A percentile compares a stretch with the other conserved stretches of the same genome.
phyloP scores from a whole-genome alignment of 1,140 invertebrate genomes.

The Brachionus plicatilis region DNA sequence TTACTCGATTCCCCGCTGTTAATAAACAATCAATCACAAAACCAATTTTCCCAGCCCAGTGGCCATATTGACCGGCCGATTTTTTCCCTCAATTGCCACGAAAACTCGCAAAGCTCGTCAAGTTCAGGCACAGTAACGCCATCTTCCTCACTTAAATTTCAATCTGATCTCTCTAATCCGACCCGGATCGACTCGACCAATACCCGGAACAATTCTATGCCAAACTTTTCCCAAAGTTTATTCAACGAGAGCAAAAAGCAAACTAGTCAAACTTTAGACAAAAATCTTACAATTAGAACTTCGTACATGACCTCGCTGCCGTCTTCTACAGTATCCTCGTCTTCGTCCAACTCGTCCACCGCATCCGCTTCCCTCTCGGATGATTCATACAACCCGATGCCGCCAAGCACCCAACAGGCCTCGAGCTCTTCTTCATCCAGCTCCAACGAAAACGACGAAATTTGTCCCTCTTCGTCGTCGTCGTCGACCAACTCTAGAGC shows the following conservation, averaged over 20 bases:
- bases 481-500: neutral
- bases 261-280: conserved; percentile 34
- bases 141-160: neutral
- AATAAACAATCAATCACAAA: neutral
- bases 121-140: neutral
- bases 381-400: neutral
- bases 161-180: neutral
- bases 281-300: conserved; percentile 1
- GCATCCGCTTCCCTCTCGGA: conserved; percentile 6
- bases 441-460: conserved; percentile 2
- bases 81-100: conserved; percentile 13
- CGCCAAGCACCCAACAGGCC: neutral
- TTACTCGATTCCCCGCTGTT: neutral
- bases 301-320: neutral
- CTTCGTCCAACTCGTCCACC: conserved; percentile 3
- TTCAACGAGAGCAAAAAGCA: neutral
- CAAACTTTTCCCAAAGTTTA: neutral
- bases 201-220: neutral
- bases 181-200: neutral
- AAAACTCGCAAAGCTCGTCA: neutral
- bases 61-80: neutral
- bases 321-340: neutral
- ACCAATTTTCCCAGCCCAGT: neutral
- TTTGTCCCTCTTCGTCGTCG: neutral
- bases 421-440: neutral